Percentiles rank a stretch among this genome's conserved stretches.
Evolutionary conservation across 1,140 invertebrate species (phyloP).

Genomic region (Alviniconcha marisindica): DNA sequence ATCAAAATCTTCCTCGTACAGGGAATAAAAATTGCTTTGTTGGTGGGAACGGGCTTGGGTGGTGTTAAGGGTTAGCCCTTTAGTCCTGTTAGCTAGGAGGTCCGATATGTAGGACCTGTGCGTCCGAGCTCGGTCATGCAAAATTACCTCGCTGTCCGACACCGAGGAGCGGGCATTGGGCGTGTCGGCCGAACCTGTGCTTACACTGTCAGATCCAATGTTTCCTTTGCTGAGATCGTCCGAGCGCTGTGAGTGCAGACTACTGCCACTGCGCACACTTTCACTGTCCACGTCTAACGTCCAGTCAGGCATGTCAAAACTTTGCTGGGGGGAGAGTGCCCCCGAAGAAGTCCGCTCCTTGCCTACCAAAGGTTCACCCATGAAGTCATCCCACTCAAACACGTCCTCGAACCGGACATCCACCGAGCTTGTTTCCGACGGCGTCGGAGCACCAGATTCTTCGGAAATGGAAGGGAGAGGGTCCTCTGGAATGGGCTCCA

Average conservation of each 20-base stretch:
- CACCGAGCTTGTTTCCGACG: constrained; percentile 53
- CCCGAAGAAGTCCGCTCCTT: constrained; percentile 39
- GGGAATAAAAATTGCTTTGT: constrained; percentile 55
- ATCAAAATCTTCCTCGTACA: constrained; percentile 58
- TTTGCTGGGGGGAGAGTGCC: constrained; percentile 52
- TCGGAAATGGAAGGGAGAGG: constrained; percentile 51
- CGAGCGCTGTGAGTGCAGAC: constrained; percentile 28
- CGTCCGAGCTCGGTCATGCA: constrained; percentile 1
- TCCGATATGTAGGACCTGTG: constrained; percentile 31
- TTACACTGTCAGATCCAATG: background rate
- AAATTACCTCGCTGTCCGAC: constrained; percentile 52
- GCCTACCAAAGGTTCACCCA: constrained; percentile 64
- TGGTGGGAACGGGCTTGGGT: constrained; percentile 39
- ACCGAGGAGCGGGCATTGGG: constrained; percentile 30
- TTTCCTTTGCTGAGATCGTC: background rate
- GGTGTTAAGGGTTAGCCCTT: constrained; percentile 22
- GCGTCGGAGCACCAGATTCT: constrained; percentile 32
- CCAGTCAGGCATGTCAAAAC: constrained; percentile 66
- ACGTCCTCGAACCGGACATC: constrained; percentile 61
- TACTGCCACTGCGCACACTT: constrained; percentile 39
- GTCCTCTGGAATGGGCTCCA: constrained; percentile 70
- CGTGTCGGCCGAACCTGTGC: background rate
- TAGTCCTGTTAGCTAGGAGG: constrained; percentile 49
- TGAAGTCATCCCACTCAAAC: constrained; percentile 71
- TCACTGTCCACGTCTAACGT: constrained; percentile 59